Conservation (phyloP, 2,888 invertebrate genomes). For the Drosophila longiperda region DNA sequence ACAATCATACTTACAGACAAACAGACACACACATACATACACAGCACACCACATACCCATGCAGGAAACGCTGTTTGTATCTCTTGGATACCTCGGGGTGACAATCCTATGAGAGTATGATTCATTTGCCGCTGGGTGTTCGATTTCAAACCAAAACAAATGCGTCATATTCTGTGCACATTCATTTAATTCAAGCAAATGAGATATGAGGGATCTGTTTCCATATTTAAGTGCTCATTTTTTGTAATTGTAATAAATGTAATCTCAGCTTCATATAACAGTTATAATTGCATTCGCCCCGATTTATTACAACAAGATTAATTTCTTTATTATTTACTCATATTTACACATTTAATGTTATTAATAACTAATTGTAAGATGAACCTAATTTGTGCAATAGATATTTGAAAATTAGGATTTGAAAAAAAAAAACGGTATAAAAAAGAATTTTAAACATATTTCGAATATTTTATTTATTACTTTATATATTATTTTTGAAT, state of each 20-base stretch:
- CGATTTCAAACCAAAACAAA: conserved; percentile 68
- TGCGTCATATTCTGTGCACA: conserved; percentile 60
- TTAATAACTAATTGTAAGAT: not conserved
- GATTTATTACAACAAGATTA: conserved; percentile 26
- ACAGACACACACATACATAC: conserved; percentile 1
- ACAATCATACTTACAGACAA: conserved; percentile 14
- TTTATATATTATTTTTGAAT: not conserved
- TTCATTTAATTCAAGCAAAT: conserved; percentile 19
- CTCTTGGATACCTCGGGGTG: conserved; percentile 34
- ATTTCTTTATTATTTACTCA: not conserved
- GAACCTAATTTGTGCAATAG: not conserved
- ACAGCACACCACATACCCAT: conserved; percentile 31
- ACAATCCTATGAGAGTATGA: conserved; percentile 41
- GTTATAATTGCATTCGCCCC: conserved; percentile 38
- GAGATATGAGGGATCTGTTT: conserved; percentile 10
- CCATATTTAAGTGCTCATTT: conserved; percentile 33
- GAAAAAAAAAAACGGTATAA: not conserved
- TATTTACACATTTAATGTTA: not conserved
- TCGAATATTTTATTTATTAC: not conserved
- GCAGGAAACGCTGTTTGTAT: conserved; percentile 59
- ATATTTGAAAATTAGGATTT: not conserved
- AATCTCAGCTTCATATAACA: conserved; percentile 64
- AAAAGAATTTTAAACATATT: not conserved
- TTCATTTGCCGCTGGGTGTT: conserved; percentile 48
- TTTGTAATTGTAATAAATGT: conserved; percentile 74